phyloP scores from a whole-genome alignment of 2,888 invertebrate species.

The Epinotia demarniana region DNA sequence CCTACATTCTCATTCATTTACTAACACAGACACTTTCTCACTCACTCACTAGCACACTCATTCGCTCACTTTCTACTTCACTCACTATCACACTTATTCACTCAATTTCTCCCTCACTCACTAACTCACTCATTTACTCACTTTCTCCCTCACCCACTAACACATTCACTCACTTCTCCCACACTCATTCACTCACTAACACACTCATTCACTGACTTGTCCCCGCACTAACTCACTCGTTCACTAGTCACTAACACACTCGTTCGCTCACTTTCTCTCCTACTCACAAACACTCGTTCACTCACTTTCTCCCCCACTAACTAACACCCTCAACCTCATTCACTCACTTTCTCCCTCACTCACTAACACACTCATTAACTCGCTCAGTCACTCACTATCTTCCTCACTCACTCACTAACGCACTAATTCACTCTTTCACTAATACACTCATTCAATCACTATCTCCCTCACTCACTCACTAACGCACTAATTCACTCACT shows the following conservation, averaged over 20 bases:
- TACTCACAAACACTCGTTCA: not conserved
- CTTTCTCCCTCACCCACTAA: too few species aligned
- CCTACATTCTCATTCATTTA: not conserved
- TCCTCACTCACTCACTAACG: not conserved
- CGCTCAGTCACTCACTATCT: not conserved
- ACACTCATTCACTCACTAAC: too few species aligned
- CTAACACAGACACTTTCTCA: too few species aligned
- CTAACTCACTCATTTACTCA: too few species aligned
- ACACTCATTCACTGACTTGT: not conserved
- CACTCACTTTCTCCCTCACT: not conserved
- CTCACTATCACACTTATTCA: too few species aligned
- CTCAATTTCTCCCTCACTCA: too few species aligned
- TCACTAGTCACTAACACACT: too few species aligned
- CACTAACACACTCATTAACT: not conserved
- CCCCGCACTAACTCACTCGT: not conserved
- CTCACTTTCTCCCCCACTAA: not conserved
- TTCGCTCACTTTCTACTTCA: too few species aligned
- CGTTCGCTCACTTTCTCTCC: not conserved
- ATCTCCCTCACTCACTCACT: not conserved
- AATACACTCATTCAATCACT: not conserved
- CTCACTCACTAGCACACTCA: too few species aligned
- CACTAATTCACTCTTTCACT: not conserved
- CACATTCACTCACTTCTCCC: too few species aligned
- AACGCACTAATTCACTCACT: not conserved
- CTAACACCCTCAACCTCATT: not conserved